Base-by-base conservation (phyloP, 2,888 invertebrate species). In the Hecatera dysodea region DNA sequence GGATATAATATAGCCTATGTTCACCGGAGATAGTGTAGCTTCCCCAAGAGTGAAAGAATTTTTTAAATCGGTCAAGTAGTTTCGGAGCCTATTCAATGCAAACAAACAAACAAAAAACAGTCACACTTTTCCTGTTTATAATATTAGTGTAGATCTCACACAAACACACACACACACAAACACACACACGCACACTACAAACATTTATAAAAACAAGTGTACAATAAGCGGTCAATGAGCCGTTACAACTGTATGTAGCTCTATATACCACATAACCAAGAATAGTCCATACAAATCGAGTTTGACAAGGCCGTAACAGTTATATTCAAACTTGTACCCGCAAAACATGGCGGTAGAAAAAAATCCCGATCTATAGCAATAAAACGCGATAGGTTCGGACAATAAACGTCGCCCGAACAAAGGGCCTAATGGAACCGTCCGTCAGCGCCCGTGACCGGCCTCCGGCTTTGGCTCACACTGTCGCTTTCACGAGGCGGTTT, bases 351-450 rank as follows among this genome's bases (percentile, higher is more conserved):
- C 64, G 56, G 48, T 27, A 44, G 50, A 71, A 84, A 72, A n/a
- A 82, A 82, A 79, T 60, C 29, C 71, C 80, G 66, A 83, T 84
- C 77, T 72, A 84, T 79, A 48, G 74, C 67, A 77, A 84, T 86
- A 79, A 78, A 78, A 83, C 65, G 63, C 70, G 73, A 73, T 73
- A 75, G 77, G 70, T 76, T 72, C 57, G 81, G 70, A 81, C 81
- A 85, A 85, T 85, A 82, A 84, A 83, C 80, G 84, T 79, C 77
- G 82, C 57, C 67, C 52, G 75, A 78, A 86, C 87, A 87, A 84
- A 86, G 79, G 86, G 75, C 80, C 76, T 87, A 87, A 87, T 87
- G 86, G 87, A 86, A 81, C 76, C 75, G 87, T 86, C 86, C 73
- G 81, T 85, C 86, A 86, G 65, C 73, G 67, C 39, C 17, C 80